Percentiles rank a stretch among this genome's conserved stretches.
These are phyloP conservation scores for Artemia sinica DNA, from an alignment of 2,888 invertebrate species.

Conservation along the genomic window DNA sequence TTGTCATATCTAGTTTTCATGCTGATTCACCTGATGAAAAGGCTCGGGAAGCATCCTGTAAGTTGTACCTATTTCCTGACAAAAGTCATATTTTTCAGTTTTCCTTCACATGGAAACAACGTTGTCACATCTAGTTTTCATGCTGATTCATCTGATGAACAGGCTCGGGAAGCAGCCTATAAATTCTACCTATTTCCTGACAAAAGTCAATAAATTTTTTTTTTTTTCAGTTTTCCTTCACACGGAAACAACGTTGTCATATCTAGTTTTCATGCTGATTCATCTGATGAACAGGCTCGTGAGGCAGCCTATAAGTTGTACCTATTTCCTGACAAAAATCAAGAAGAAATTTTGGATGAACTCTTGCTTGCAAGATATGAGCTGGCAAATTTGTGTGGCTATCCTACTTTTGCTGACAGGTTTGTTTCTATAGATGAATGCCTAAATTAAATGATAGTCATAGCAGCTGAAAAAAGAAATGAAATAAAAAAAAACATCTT, in stretches of 20 bases:
- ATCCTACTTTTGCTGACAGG: constrained; percentile 68
- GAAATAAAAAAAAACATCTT: too few relatives aligned
- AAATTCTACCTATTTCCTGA: constrained; percentile 65
- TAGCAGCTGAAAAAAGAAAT: too few relatives aligned
- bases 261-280: constrained; percentile 65
- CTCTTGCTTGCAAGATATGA: constrained; percentile 55
- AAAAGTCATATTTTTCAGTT: constrained; percentile 40
- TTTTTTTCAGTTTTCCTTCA: constrained; percentile 37
- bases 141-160: constrained; percentile 58
- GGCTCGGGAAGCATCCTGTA: constrained; percentile 72
- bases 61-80: constrained; percentile 63
- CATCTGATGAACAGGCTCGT: constrained; percentile 53
- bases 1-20: constrained; percentile 60
- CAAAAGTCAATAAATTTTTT: constrained; percentile 15
- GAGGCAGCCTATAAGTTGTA: constrained; percentile 77
- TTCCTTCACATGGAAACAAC: constrained; percentile 49
- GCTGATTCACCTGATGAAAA: constrained; percentile 60
- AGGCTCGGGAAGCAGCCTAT: constrained; percentile 72
- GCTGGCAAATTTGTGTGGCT: constrained; percentile 73
- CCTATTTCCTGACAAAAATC: constrained; percentile 54
- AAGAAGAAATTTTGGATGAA: constrained; percentile 53
- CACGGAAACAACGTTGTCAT: constrained; percentile 57
- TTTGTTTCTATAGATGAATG: constrained; percentile 19
- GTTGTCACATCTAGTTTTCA: constrained; percentile 60
- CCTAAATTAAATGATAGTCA: too few relatives aligned